Evolutionary conservation across 2,113 vertebrate species (phyloP).

Genomic region (Mobula hypostoma): DNA sequence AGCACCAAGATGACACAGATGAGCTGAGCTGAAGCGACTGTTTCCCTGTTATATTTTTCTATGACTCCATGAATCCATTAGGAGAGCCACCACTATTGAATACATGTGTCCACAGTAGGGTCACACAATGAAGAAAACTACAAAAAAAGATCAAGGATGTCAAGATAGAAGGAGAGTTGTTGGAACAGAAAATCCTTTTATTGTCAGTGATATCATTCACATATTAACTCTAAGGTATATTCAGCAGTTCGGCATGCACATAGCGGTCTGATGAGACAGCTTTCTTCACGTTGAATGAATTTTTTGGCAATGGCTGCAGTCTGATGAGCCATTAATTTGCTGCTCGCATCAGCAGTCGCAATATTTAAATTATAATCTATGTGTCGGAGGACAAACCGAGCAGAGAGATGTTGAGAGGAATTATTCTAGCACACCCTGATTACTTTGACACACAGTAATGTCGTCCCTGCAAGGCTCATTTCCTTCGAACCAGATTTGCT

Average conservation of each 20-base stretch:
- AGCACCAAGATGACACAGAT: too few species aligned
- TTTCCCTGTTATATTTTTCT: too few species aligned
- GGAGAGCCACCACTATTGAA: too few species aligned
- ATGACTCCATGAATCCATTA: too few species aligned
- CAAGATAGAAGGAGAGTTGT: not conserved
- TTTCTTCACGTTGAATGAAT: not conserved
- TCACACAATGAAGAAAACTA: not conserved
- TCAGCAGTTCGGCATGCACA: not conserved
- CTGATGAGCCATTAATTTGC: conserved; percentile 30
- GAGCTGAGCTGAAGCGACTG: too few species aligned
- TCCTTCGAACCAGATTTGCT: conserved; percentile 13
- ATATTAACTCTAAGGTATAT: not conserved
- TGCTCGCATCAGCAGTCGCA: not conserved
- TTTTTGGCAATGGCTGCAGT: not conserved
- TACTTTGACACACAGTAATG: not conserved
- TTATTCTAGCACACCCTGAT: not conserved
- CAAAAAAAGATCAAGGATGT: not conserved
- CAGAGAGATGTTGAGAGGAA: not conserved
- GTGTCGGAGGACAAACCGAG: not conserved
- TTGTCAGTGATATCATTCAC: not conserved
- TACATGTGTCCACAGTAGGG: not conserved
- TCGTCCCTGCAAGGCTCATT: conserved; percentile 27
- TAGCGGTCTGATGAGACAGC: not conserved
- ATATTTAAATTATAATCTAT: conserved; percentile 26
- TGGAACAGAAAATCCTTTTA: not conserved